These are phyloP conservation scores for Heliconius erato DNA, from an alignment of 2,888 invertebrate species.

Conservation along the genomic window DNA sequence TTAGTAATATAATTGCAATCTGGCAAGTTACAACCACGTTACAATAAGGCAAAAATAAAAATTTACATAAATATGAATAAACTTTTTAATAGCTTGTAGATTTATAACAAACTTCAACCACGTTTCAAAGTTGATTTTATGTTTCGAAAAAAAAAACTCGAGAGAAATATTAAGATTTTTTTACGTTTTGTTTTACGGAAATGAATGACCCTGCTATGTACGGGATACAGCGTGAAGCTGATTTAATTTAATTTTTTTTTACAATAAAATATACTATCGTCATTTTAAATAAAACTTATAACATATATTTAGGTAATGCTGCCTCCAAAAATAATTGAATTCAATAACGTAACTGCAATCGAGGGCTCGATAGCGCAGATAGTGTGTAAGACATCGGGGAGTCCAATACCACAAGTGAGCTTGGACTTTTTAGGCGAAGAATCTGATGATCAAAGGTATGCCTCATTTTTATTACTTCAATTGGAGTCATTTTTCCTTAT, in stretches of 20 bases:
- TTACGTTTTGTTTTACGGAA: conserved; percentile 40
- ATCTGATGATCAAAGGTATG: conserved; percentile 58
- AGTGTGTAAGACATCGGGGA: conserved; percentile 68
- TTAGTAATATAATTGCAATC: too few species aligned
- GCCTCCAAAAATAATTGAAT: conserved; percentile 65
- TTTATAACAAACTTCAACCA: conserved; percentile 42
- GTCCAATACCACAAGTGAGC: conserved; percentile 66
- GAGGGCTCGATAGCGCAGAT: conserved; percentile 66
- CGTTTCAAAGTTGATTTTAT: conserved; percentile 46
- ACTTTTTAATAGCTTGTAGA: conserved; percentile 38
- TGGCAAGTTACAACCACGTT: not conserved
- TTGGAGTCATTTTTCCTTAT: not conserved
- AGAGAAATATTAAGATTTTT: conserved; percentile 36
- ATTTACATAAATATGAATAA: conserved; percentile 27
- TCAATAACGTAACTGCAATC: conserved; percentile 62
- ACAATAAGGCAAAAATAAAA: not conserved
- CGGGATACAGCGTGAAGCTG: too few species aligned
- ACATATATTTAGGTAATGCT: conserved; percentile 63
- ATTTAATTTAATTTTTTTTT: too few species aligned
- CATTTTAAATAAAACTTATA: not conserved
- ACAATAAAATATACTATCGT: not conserved
- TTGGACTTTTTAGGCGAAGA: conserved; percentile 62
- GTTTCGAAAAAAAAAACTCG: conserved; percentile 36
- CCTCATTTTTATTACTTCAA: not conserved
- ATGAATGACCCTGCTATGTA: too few species aligned